Evolutionary conservation across 92 coral and sea anemone species (phyloP).

Genomic region (Phenganax stokvisi): DNA sequence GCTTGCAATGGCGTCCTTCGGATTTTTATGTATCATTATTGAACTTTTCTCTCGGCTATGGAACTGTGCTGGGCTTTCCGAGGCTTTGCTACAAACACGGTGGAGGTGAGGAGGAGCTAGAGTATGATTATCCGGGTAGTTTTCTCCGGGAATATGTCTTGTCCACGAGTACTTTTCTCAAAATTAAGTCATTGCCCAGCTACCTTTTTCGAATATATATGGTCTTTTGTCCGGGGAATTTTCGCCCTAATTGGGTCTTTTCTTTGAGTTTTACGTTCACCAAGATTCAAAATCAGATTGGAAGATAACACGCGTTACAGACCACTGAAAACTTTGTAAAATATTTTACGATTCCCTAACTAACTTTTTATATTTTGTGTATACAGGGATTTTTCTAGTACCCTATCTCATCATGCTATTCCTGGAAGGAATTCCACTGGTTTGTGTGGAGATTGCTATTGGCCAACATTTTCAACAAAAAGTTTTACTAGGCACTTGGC

Average conservation of each 20-base stretch:
- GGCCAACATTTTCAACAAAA: conserved; percentile 74
- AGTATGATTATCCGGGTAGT: not conserved
- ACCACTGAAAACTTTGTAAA: not conserved
- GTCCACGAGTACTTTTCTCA: not conserved
- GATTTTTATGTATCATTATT: conserved; percentile 62
- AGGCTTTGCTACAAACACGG: conserved; percentile 80
- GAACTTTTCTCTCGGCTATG: conserved; percentile 73
- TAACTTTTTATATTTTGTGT: too few species aligned
- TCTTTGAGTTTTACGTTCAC: too few species aligned
- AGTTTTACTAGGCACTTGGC: conserved; percentile 67
- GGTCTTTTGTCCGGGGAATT: not conserved
- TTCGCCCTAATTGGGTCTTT: not conserved
- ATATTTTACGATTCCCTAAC: too few species aligned
- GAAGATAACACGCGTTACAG: not conserved
- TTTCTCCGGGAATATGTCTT: too few species aligned
- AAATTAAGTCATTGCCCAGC: not conserved
- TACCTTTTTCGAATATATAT: not conserved
- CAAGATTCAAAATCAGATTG: not conserved
- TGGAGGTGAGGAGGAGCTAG: conserved; percentile 62
- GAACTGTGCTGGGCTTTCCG: conserved; percentile 80
- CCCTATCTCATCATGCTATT: conserved; percentile 82
- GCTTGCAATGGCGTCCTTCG: conserved; percentile 11
- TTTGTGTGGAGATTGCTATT: conserved; percentile 88
- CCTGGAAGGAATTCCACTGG: conserved; percentile 80
- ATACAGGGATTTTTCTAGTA: conserved; percentile 72